phyloP scores from a whole-genome alignment of 2,888 invertebrate genomes.

The Erebia palarica region DNA sequence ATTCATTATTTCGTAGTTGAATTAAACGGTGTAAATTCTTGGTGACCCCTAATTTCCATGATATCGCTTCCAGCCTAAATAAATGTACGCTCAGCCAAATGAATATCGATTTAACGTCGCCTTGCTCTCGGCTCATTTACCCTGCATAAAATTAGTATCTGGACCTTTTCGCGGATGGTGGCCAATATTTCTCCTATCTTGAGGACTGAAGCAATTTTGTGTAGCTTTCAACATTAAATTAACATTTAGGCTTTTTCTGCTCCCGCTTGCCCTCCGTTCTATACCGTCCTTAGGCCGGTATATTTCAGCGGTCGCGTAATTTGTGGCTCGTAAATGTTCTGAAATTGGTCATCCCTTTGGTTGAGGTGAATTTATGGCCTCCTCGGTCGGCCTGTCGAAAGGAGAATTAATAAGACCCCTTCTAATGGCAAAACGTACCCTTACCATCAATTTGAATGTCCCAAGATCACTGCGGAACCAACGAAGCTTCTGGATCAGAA shows the following conservation, averaged over 20 bases:
- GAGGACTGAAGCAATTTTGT: slow-evolving; percentile 75
- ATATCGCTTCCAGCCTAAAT: slow-evolving; percentile 66
- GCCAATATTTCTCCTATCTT: slow-evolving; percentile 73
- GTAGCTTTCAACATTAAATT: slow-evolving; percentile 79
- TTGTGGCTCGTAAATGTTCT: slow-evolving; percentile 83
- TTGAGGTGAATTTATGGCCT: slow-evolving; percentile 81
- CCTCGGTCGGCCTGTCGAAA: slow-evolving; percentile 81
- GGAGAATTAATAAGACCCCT: slow-evolving; percentile 82
- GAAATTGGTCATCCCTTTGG: slow-evolving; percentile 83
- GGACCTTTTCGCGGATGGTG: slow-evolving; percentile 66
- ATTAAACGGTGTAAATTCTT: slow-evolving; percentile 39
- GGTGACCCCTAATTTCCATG: slow-evolving; percentile 62
- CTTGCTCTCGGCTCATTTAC: slow-evolving; percentile 68
- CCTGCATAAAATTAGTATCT: slow-evolving; percentile 78
- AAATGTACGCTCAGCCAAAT: slow-evolving; percentile 72
- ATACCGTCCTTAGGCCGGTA: slow-evolving; percentile 71
- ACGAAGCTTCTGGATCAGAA: slow-evolving; percentile 71
- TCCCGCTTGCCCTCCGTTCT: slow-evolving; percentile 63
- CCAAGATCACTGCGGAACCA: slow-evolving; percentile 72
- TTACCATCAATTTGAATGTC: slow-evolving; percentile 81
- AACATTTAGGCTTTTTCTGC: slow-evolving; percentile 79
- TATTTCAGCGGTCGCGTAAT: slow-evolving; percentile 82
- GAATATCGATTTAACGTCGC: slow-evolving; percentile 71
- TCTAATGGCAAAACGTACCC: slow-evolving; percentile 82
- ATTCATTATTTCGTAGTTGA: slow-evolving; percentile 23